phyloP scores from a whole-genome alignment of 2,113 vertebrate species.

The Aptenodytes patagonicus region DNA sequence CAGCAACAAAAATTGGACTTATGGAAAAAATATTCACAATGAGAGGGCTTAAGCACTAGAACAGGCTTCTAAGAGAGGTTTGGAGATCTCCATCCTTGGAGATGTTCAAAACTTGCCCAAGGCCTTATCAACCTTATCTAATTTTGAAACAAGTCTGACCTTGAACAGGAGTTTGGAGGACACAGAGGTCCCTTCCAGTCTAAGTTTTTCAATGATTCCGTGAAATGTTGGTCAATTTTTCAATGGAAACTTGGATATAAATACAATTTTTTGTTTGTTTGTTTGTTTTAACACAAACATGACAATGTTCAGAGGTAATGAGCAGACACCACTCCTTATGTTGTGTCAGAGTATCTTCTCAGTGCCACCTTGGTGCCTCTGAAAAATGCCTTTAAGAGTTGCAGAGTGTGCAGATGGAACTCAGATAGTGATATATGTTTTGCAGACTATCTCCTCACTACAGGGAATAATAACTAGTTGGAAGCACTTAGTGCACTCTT shows the following conservation, averaged over 20 bases:
- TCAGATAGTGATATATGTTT: neutral
- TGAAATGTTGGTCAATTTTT: neutral
- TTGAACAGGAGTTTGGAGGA: neutral
- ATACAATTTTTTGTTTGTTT: neutral
- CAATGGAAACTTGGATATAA: neutral
- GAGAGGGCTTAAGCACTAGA: neutral
- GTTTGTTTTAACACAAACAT: neutral
- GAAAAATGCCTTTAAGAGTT: neutral
- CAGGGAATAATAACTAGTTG: neutral
- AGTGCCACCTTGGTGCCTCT: neutral
- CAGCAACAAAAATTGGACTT: neutral
- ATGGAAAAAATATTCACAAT: neutral
- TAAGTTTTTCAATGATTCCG: neutral
- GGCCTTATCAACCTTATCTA: neutral
- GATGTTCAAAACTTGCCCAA: neutral
- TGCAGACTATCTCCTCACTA: neutral
- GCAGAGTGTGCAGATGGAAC: neutral
- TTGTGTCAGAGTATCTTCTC: neutral
- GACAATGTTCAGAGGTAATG: neutral
- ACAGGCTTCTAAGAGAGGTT: neutral
- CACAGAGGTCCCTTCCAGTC: neutral
- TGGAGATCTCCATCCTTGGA: neutral
- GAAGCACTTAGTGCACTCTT: neutral
- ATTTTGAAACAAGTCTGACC: neutral
- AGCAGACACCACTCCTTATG: neutral